These are phyloP conservation scores for Hepsetus odoe DNA, from an alignment of 2,113 vertebrate species.

Conservation along the genomic window DNA sequence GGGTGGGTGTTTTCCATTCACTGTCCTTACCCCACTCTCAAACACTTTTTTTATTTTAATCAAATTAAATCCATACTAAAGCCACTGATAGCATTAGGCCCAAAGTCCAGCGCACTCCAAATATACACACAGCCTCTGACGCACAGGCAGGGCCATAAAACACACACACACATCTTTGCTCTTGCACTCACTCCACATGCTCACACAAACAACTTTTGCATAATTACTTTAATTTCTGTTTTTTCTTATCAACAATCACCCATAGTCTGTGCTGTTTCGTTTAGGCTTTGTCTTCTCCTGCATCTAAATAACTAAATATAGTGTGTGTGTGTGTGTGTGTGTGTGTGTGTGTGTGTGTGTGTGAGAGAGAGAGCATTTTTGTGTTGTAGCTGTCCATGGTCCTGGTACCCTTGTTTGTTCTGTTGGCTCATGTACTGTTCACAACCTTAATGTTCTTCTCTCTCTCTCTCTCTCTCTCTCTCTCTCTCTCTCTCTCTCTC, in stretches of 20 bases:
- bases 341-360: not conserved
- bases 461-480: not conserved
- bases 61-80: constrained; percentile 41
- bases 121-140: constrained; percentile 7
- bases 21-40: not conserved
- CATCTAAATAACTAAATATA: no score
- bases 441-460: not conserved
- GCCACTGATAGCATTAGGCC: constrained; percentile 31
- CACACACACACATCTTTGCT: not conserved
- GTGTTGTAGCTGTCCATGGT: constrained; percentile 39
- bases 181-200: not conserved
- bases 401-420: constrained; percentile 27
- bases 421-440: not conserved
- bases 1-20: not conserved
- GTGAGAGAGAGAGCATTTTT: not conserved
- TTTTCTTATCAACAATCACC: constrained; percentile 14
- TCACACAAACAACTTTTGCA: constrained; percentile 18
- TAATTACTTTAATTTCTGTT: constrained; percentile 45
- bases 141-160: constrained; percentile 7
- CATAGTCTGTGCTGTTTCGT: constrained; percentile 34
- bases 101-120: constrained; percentile 16
- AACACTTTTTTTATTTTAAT: constrained; percentile 44
- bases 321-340: no score
- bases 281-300: constrained; percentile 9
- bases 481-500: not conserved